Evolutionary conservation across 2,888 invertebrate genomes (phyloP).

Genomic region (Aradus depressus): DNA sequence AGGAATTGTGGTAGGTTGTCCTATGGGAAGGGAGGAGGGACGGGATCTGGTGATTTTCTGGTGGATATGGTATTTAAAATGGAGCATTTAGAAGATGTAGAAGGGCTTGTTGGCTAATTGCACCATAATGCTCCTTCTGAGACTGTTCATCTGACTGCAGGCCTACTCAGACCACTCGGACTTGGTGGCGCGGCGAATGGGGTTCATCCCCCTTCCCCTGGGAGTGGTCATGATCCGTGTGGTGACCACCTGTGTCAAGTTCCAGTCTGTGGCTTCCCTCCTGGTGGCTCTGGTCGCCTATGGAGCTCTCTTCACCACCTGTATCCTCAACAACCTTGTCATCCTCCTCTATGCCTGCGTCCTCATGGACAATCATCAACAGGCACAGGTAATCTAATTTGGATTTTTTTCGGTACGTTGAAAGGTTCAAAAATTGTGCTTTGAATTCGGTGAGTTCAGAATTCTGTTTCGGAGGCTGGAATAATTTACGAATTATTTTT

Average conservation of each 20-base stretch:
- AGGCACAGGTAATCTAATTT: constrained; percentile 24
- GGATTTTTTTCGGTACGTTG: no score
- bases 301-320: constrained; percentile 58
- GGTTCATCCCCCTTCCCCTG: constrained; percentile 92
- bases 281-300: constrained; percentile 64
- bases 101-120: no score
- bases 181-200: constrained; percentile 90
- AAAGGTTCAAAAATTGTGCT: no score
- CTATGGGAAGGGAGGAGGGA: no score
- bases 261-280: constrained; percentile 59
- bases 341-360: constrained; percentile 85
- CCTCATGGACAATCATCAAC: constrained; percentile 60
- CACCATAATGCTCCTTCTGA: no score
- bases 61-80: no score
- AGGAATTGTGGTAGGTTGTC: no score
- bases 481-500: no score
- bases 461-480: no score
- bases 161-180: constrained; percentile 97
- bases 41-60: no score
- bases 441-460: no score
- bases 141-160: constrained; percentile 34
- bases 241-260: constrained; percentile 65
- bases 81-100: no score
- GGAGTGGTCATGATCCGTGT: constrained; percentile 87
- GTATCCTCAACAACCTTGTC: constrained; percentile 75